phyloP scores from a whole-genome alignment of 1,140 invertebrate genomes.

The Bactericera cockerelli region DNA sequence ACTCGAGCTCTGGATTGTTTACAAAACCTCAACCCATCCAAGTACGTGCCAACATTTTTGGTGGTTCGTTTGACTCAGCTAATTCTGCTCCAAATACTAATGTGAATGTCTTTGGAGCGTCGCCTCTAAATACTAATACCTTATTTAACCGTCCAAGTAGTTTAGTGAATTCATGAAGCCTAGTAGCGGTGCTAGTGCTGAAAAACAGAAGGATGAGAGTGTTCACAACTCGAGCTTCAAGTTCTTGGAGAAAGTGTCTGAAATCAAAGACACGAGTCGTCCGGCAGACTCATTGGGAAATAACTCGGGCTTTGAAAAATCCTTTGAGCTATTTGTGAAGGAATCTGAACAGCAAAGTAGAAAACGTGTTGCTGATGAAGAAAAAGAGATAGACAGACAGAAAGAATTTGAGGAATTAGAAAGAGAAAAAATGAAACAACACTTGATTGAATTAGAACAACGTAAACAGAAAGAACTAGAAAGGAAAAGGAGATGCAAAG shows the following conservation, averaged over 20 bases:
- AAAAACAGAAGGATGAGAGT: conserved; percentile 3
- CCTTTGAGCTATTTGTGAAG: neutral
- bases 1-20: no score
- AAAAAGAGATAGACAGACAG: neutral
- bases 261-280: no score
- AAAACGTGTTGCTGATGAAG: neutral
- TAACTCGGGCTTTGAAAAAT: conserved; percentile 1
- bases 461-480: neutral
- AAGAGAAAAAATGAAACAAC: conserved; percentile 2
- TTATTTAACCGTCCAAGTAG: neutral
- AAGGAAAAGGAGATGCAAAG: neutral
- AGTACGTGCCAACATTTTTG: neutral
- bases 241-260: neutral
- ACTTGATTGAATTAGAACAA: neutral
- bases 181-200: no score
- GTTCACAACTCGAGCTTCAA: neutral
- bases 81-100: no score
- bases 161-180: neutral
- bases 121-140: neutral
- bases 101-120: neutral
- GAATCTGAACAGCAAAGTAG: conserved; percentile 2
- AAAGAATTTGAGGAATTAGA: conserved; percentile 1
- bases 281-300: no score
- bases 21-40: no score
- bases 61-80: neutral